These are phyloP conservation scores for Drosophila algonquin DNA, from an alignment of 2,888 invertebrate genomes.

Conservation along the genomic window DNA sequence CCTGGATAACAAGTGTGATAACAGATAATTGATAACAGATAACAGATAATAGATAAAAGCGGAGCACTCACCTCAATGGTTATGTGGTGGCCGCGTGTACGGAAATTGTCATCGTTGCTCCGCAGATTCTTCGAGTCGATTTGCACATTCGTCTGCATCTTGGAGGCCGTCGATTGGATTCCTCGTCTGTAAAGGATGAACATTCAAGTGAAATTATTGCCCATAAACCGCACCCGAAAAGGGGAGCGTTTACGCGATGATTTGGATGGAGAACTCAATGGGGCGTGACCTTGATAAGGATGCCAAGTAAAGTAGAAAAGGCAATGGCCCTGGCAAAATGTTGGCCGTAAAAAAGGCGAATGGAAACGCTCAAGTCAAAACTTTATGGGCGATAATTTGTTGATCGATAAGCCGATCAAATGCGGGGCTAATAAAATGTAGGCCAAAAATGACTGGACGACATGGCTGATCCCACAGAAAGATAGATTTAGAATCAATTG, in stretches of 20 bases:
- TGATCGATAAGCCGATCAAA: background rate
- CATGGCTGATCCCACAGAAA: too few species aligned
- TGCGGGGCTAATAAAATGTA: too few species aligned
- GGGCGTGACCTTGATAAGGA: constrained; percentile 67
- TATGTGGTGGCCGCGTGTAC: constrained; percentile 83
- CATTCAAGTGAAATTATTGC: constrained; percentile 48
- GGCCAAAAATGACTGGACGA: too few species aligned
- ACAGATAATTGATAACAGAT: background rate
- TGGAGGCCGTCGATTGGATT: constrained; percentile 39
- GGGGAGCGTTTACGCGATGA: constrained; percentile 29
- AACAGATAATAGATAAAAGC: constrained; percentile 9
- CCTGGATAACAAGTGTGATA: constrained; percentile 23
- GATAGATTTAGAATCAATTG: too few species aligned
- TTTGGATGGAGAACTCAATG: constrained; percentile 63
- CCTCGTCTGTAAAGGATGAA: background rate
- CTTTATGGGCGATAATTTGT: background rate
- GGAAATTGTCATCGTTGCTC: constrained; percentile 87
- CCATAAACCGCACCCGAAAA: constrained; percentile 33
- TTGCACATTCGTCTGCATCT: constrained; percentile 91
- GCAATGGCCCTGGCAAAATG: constrained; percentile 36
- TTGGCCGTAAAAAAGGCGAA: constrained; percentile 18
- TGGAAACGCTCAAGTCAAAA: constrained; percentile 8
- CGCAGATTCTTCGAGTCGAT: constrained; percentile 89
- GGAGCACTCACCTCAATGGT: constrained; percentile 83
- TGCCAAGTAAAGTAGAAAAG: constrained; percentile 11